phyloP scores from a whole-genome alignment of 2,888 invertebrate species.

The Anorthoa munda region DNA sequence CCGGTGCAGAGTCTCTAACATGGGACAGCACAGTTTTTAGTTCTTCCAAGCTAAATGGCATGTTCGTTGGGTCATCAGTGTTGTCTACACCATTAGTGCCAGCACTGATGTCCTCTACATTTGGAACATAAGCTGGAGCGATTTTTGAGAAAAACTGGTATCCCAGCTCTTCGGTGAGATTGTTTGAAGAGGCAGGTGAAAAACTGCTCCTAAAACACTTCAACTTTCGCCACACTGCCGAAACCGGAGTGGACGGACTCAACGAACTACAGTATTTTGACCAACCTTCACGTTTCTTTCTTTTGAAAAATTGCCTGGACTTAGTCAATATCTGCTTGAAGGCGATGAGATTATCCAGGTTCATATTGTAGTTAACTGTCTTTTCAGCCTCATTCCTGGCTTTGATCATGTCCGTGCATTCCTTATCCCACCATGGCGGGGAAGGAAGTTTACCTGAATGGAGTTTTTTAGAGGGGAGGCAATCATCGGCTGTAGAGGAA shows the following conservation, averaged over 20 bases:
- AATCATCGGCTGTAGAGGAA: background rate
- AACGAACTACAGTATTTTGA: background rate
- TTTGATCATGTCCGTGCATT: background rate
- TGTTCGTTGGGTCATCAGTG: no score
- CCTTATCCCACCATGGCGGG: constrained; percentile 1
- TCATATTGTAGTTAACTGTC: no score
- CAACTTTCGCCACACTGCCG: background rate
- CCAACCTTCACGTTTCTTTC: background rate
- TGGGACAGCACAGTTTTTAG: no score
- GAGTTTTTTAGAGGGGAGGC: background rate
- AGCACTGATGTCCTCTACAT: background rate
- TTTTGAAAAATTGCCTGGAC: constrained; percentile 5
- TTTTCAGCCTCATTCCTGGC: no score
- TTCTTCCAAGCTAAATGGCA: no score
- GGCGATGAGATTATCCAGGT: background rate
- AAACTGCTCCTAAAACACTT: background rate
- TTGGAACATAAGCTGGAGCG: no score
- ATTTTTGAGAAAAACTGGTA: no score
- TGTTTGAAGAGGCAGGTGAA: background rate
- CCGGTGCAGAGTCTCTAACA: no score
- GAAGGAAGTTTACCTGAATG: background rate
- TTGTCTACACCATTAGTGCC: background rate
- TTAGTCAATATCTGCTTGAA: background rate
- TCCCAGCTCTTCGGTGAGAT: background rate
- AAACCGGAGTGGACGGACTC: background rate